Base-by-base conservation (phyloP, 1,140 invertebrate species). In the Psilanteris sp. region DNA sequence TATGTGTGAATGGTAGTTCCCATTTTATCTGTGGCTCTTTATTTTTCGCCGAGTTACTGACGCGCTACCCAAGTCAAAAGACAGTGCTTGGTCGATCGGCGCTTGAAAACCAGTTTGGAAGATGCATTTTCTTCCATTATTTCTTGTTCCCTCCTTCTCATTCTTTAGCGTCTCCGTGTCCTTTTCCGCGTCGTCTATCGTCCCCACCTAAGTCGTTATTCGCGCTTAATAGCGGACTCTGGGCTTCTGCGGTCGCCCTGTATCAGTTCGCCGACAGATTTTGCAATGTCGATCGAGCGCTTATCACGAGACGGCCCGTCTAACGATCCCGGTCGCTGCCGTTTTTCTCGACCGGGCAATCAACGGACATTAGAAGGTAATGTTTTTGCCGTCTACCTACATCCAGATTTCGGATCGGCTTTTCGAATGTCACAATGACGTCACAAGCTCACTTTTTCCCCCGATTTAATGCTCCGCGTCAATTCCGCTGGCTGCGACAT, bases 41-140 rank as follows among this genome's bases (percentile, higher is more conserved):
- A 18, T 67, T 75, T 71, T 62, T 62, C 36, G 34, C 37, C 9
- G 24, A 26, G 29, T 54, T 59, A 74, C 39, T 61, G 37, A 46
- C 39, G 34, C 46, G 44, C 44, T 41, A 20, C 11, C 36, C 29
- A 26, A 75, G 46, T 59, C 55, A 59, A 68, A 70, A 70, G 59
- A 24, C 50, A 37, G 37, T 10, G 57, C 20, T 44, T 39, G 34
- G 16, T 0, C 54, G 64, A 34, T 29, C 48, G 44, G 36, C 18
- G 36, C 64, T 36, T 16, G 50, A 36, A 59, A 76, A 76, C 73
- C 73, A 70, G 73, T 76, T 76, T 70, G 14, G 36, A 66, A 61
- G 57, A 70, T 44, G 57, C 50, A 76, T 70, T 68, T 68, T 64
- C 57, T 76, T 68, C 72, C 50, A 68, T 70, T 62, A 44, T 36